Percentiles rank a stretch among this genome's conserved stretches.
Evolutionary conservation across 2,113 vertebrate species (phyloP).

Genomic region (Forbesichthys agassizii): DNA sequence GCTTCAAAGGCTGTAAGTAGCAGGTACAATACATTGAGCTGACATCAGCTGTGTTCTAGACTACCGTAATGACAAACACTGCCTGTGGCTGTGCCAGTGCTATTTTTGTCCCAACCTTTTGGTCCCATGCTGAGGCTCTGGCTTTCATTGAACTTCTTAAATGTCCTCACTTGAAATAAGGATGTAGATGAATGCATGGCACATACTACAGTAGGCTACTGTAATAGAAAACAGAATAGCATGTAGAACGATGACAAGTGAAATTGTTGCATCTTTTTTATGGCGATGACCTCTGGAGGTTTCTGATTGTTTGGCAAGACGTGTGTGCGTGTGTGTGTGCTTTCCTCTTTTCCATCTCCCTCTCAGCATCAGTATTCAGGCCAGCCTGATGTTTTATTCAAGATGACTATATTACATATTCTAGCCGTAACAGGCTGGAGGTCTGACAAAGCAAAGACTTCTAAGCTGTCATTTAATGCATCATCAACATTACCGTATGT

Average conservation of each 20-base stretch:
- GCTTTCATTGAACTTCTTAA: conserved; percentile 8
- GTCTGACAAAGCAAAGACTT: conserved; percentile 16
- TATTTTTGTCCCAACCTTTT: conserved; percentile 41
- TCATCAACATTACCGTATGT: not conserved
- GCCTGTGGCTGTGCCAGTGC: conserved; percentile 22
- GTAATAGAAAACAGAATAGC: not conserved
- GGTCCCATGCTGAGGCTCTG: conserved; percentile 27
- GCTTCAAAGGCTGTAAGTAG: not conserved
- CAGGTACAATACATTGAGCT: conserved; percentile 6
- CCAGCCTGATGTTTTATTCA: conserved; percentile 71
- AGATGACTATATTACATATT: conserved; percentile 52
- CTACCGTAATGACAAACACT: conserved; percentile 36
- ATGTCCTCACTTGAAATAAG: conserved; percentile 10
- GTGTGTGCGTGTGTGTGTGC: not conserved
- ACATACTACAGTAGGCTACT: not conserved
- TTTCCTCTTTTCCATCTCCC: conserved; percentile 2
- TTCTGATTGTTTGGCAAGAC: not conserved
- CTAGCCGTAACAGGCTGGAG: conserved; percentile 38
- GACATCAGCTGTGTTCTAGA: conserved; percentile 39
- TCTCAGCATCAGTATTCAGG: conserved; percentile 64
- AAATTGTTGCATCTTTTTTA: conserved; percentile 11
- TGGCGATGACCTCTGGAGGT: not conserved
- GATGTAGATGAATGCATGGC: not conserved
- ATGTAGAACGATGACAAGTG: not conserved
- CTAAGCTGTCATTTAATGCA: conserved; percentile 6